Percentiles rank a stretch among this genome's conserved stretches.
phyloP scores from a whole-genome alignment of 2,888 invertebrate species.

The Psylliodes chrysocephalus region DNA sequence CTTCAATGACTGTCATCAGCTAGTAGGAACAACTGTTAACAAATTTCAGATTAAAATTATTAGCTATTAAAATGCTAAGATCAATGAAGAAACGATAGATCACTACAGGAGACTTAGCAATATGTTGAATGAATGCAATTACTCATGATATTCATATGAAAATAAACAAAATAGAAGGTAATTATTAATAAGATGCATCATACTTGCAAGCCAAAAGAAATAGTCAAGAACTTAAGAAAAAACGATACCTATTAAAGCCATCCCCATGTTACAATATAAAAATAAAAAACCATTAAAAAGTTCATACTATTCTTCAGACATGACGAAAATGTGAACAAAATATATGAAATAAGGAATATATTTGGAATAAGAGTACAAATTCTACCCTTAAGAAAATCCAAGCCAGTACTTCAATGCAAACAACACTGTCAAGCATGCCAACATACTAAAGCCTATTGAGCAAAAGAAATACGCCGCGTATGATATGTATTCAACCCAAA shows the following conservation, averaged over 20 bases:
- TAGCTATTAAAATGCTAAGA: conserved; percentile 14
- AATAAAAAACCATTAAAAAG: conserved; percentile 18
- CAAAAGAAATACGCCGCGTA: conserved; percentile 37
- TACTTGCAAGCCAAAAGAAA: conserved; percentile 16
- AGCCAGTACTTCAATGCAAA: conserved; percentile 34
- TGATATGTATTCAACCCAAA: conserved; percentile 29
- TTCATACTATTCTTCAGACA: conserved; percentile 18
- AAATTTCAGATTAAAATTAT: conserved; percentile 8
- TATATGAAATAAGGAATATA: conserved; percentile 12
- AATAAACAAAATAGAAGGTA: conserved; percentile 8
- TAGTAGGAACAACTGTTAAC: conserved; percentile 11
- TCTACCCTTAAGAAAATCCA: conserved; percentile 10
- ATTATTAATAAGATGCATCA: conserved; percentile 13
- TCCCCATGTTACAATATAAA: conserved; percentile 21
- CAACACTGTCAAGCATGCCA: conserved; percentile 25
- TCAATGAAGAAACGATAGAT: conserved; percentile 12
- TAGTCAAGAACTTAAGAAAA: conserved; percentile 32
- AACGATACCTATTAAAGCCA: conserved; percentile 16
- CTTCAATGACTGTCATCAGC: conserved; percentile 9
- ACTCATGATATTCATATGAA: not conserved
- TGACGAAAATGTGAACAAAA: conserved; percentile 31
- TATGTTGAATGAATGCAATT: not conserved
- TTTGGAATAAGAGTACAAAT: conserved; percentile 13
- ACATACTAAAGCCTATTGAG: conserved; percentile 17
- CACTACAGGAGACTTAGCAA: not conserved